Evolutionary conservation across 2,797 vertebrate species (phyloP), one percentile per base, ranked within the genome.

Genomic region (Ptychadena robeensis): DNA sequence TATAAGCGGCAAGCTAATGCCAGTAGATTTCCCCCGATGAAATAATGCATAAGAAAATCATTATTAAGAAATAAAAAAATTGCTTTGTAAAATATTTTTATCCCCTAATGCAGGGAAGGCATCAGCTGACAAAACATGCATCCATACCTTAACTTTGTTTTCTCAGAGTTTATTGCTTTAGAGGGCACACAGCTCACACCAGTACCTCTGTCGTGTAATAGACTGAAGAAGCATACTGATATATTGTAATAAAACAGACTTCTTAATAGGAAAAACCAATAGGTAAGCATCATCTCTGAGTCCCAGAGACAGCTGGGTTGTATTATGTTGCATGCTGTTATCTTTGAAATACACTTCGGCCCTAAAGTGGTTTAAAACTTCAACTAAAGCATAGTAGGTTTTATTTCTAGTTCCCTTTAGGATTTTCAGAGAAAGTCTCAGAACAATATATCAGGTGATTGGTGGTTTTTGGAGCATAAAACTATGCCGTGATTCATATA

Each of bases 391-490:
- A 40, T 69, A 69, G 67, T 69, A 38, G 40, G 67, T 69, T 69
- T 69, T 69, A 69, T 69, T 69, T 69, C 67, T 27, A 69, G 67
- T 69, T 32, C 67, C 67, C 67, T 25, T 69, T 69, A 69, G 67
- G 35, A 69, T 69, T 69, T 69, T 40, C 35, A n/a, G 12, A 7
- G 35, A 40, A 69, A 38, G 67, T 69, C 67, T 27, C 35, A 14
- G 11, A 25, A 37, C n/a, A 40, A n/a, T 69, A 69, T 69, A 69
- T 69, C 67, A 69, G 35, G n/a, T 40, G 67, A 69, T 38, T 69
- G 35, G 67, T 69, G 67, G 34, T 69, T 69, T 69, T 69, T n/a
- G 27, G 67, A 40, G 35, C n/a, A 69, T 69, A 69, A 40, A 69
- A 69, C 67, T 37, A 69, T 69, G 22, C 67, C 14, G n/a, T 69